Evolutionary conservation across 2,888 invertebrate species (phyloP), one percentile per base, ranked within the genome.

Genomic region (Rotaria socialis): DNA sequence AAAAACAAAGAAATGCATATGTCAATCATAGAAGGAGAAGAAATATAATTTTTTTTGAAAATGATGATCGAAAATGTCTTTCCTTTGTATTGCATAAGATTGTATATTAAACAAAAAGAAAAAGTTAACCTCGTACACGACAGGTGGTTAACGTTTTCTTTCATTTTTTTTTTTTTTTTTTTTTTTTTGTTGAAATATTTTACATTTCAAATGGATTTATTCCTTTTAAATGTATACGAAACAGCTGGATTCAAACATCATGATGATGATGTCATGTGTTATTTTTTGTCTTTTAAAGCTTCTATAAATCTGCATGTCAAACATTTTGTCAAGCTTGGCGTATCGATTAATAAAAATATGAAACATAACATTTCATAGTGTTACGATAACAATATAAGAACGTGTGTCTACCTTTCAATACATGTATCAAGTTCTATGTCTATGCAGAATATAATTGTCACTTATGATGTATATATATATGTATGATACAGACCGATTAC

Each of bases 371-470:
- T 67, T 35, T 35, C 19, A 27, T 67, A 27, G 35, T 67, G 35
- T 67, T 67, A 35, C 35, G 67, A 67, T 67, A 67, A 67, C 35
- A 67, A 67, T 67, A 67, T 35, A 27, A 67, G 67, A 16, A 67
- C 67, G 67, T 35, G 67, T 67, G 67, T 67, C 67, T 67, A 19
- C 35, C 67, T 67, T 35, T 67, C 67, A 27, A 16, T 67, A 19
- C 10, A 67, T 67, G 67, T 67, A 67, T 67, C 67, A 67, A 67
- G 27, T 67, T 67, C 35, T 35, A 67, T 67, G 67, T 67, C 67
- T 67, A 16, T 67, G 19, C 35, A 67, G 67, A 67, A 35, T 67
- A 67, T 67, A 67, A 67, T 67, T 67, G 67, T 67, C 67, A 67
- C 67, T 67, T 67, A 67, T 35, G 67, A 67, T 19, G 19, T 60